Percentiles rank a stretch among this genome's conserved stretches.
phyloP scores from a whole-genome alignment of 92 coral and sea anemone species.

The Palythoa heliodiscus region DNA sequence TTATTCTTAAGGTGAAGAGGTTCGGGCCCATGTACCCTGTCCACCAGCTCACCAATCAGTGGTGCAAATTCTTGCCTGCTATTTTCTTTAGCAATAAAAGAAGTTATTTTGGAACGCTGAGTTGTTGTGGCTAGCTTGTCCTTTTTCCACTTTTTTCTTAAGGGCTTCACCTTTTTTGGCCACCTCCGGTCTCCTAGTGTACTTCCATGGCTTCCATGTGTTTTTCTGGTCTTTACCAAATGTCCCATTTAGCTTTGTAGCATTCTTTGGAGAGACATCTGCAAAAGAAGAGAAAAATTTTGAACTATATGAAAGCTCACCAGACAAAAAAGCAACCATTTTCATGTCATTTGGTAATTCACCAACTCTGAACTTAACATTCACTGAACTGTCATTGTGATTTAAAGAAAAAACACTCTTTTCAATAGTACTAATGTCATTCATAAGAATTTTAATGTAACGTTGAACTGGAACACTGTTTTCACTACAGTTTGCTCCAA shows the following conservation, averaged over 20 bases:
- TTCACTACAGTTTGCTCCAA: slow-evolving; percentile 4
- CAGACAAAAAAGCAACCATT: slow-evolving; percentile 61
- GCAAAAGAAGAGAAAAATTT: slow-evolving; percentile 77
- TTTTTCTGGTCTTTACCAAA: slow-evolving; percentile 41
- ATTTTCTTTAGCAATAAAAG: slow-evolving; percentile 21
- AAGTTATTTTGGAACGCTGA: slow-evolving; percentile 21
- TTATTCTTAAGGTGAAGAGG: slow-evolving; percentile 53
- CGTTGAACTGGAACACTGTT: slow-evolving; percentile 9
- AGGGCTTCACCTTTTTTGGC: slow-evolving; percentile 43
- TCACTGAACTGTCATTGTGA: slow-evolving; percentile 27
- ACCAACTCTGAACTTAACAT: slow-evolving; percentile 45
- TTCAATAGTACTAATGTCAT: slow-evolving; percentile 21
- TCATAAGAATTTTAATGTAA: not conserved
- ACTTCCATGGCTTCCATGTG: slow-evolving; percentile 54
- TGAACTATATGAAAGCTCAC: slow-evolving; percentile 50
- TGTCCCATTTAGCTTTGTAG: slow-evolving; percentile 24
- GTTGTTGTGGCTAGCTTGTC: not conserved
- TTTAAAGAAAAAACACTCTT: slow-evolving; percentile 25
- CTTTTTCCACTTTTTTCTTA: slow-evolving; percentile 17
- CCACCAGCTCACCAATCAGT: slow-evolving; percentile 46
- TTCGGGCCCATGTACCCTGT: slow-evolving; percentile 40
- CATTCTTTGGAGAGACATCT: slow-evolving; percentile 51
- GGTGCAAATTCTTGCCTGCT: slow-evolving; percentile 50
- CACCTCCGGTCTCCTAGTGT: slow-evolving; percentile 33
- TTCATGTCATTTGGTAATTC: slow-evolving; percentile 59